Base-by-base conservation (phyloP, 2,113 vertebrate genomes). In the Pardalotus punctatus region DNA sequence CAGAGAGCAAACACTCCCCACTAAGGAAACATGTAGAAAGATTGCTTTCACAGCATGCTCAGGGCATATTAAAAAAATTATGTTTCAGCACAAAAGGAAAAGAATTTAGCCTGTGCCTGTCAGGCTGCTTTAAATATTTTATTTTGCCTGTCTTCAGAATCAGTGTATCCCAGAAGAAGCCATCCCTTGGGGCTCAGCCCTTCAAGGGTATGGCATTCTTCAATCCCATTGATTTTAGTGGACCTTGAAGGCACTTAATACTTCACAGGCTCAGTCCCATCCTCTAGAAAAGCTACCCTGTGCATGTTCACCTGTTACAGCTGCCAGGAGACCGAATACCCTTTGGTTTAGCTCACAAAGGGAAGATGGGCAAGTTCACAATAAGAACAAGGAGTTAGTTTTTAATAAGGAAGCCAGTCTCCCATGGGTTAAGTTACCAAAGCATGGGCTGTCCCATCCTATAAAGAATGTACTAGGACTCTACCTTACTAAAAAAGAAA, bases 121-220 rank as follows among this genome's bases (percentile, higher is more conserved):
- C 95, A 95, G 62, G 82, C 79, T 94, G 96, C 60, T 95, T 97
- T 96, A 96, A 96, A 96, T 96, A 96, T 96, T 96, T 96, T 96
- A 95, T 97, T 96, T 97, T 92, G 76, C 95, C 95, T 73, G 50
- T 90, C 96, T 97, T 95, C 86, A 92, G 86, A 94, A 94, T 92
- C 82, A 91, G 88, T 92, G 93, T 92, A 86, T 93, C 67, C 88
- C 86, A 94, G 70, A 84, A 96, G 92, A 83, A 94, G 47, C 47
- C 77, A 84, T 81, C 95, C 88, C 91, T 83, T 74, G 88, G 60
- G 95, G 93, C 60, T 71, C 83, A 93, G 86, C 47, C 93, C 93
- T 97, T 93, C 93, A 95, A 95, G 96, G 93, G 51, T 84, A 73
- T 29, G 35, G 76, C 60, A 58, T 61, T 94, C 93, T 95, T 92